Conservation (phyloP, 92 coral and sea anemone genomes). For the Actinernus sp. region DNA sequence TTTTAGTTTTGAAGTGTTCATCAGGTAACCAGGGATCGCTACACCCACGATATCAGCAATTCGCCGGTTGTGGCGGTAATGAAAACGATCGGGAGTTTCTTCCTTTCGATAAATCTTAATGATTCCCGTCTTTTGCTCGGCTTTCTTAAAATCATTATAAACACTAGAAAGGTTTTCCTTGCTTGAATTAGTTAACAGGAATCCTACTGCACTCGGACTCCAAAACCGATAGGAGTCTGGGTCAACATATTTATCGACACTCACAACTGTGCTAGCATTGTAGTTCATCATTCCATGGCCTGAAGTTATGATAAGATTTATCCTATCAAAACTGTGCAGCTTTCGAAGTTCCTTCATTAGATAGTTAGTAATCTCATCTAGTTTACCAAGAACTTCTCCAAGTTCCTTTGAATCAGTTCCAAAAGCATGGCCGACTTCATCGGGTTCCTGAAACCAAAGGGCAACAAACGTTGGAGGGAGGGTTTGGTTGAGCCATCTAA, state of each 20-base stretch:
- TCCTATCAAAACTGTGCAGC: conserved; percentile 24
- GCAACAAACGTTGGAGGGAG: conserved; percentile 63
- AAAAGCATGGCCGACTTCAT: conserved; percentile 68
- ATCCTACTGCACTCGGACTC: conserved; percentile 12
- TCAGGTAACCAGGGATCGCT: conserved; percentile 41
- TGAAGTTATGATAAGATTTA: conserved; percentile 78
- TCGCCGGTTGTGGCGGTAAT: conserved; percentile 49
- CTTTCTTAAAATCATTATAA: conserved; percentile 38
- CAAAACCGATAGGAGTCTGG: conserved; percentile 43
- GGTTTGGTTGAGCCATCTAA: conserved; percentile 48
- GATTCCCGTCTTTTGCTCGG: conserved; percentile 15
- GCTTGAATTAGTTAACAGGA: conserved; percentile 26
- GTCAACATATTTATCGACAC: conserved; percentile 55
- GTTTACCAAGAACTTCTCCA: conserved; percentile 32
- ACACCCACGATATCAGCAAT: conserved; percentile 62
- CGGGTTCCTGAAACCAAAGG: conserved; percentile 73
- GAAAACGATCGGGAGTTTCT: conserved; percentile 65
- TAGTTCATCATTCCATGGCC: conserved; percentile 85
- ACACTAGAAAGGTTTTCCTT: conserved; percentile 41
- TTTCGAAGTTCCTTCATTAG: conserved; percentile 37
- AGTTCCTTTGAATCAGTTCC: conserved; percentile 63
- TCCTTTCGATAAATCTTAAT: conserved; percentile 51
- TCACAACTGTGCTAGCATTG: conserved; percentile 41
- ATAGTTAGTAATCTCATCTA: conserved; percentile 46
- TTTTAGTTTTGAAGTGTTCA: conserved; percentile 7